Base-by-base conservation (phyloP, 2,113 vertebrate genomes). In the Ictalurus furcatus region DNA sequence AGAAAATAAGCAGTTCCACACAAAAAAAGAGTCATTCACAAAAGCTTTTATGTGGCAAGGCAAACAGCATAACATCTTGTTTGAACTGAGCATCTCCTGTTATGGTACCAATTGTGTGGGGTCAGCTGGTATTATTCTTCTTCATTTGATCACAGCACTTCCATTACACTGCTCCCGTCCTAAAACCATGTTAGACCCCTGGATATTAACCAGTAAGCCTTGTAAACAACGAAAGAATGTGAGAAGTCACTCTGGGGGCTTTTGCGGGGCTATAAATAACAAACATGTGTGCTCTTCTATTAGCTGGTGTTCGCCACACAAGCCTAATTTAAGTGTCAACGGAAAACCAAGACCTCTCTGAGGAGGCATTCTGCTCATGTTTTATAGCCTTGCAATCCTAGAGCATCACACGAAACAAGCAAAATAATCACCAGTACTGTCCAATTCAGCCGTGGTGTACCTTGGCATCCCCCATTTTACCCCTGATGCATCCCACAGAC, bases 241-340 rank as follows among this genome's bases (percentile, higher is more conserved):
- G 37, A 84, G 83, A 81, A 86, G 84, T 52, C 59, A 78, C 30
- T 69, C 17, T 13, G 61, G 78, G 58, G 40, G 52, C 87, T 85
- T 85, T 88, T 79, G 81, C 63, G 82, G 13, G 7, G 63, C 58
- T 82, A 78, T 84, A 90, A 87, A 87, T 84, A 84, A 90, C 76
- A 52, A 79, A 56, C 34, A 67, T 74, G 82, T 88, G 83, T 85
- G 81, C 86, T 86, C 63, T 37, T 80, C 76, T 85, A 48, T 85
- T 85, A 84, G 58, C 67, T 17, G 58, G 67, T 37, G 61, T 74
- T 79, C 85, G 73, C 61, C 63, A 85, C 90, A 85, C 82, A 34
- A 73, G 54, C 56, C 85, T 74, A 81, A 76, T 87, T 73, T 73
- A 87, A 73, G 85, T 84, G 81, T 85, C 88, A 85, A 61, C 54